Evolutionary conservation across 2,113 vertebrate genomes (phyloP), one percentile per base, ranked within the genome.

Genomic region (Tretioscincus oriximinensis): DNA sequence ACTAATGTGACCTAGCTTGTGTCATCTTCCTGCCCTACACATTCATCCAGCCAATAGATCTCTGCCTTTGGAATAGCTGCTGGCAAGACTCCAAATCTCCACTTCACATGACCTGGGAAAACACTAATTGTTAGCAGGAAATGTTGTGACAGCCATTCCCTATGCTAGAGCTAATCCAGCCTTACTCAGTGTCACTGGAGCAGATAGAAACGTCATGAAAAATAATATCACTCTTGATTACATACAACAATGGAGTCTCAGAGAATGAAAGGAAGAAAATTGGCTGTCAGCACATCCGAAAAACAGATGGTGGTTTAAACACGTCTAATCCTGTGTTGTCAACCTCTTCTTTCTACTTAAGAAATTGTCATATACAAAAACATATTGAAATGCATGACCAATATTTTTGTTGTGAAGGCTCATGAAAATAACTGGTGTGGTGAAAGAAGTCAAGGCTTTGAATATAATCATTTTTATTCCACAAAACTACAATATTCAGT

Each of bases 251-350:
- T 2, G 54, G 63, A 51, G 66, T 81, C 76, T 49, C 73, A 77
- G 75, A 85, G 77, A 79, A 24, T 7, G 16, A 84, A 81, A 35
- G 47, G 76, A 84, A 87, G 41, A 41, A 89, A 35, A 12, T 82
- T 63, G 31, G 80, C 24, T 58, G 47, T 70, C 73, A 71, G 28
- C 45, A 29, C 10, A 35, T 21, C 65, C 71, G 26, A 85, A 71
- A 80, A 31, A 73, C n/a, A 21, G 77, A 70, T 28, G 21, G 54
- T 21, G 6, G 78, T 31, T 85, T 20, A 83, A 88, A 58, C 24
- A 3, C 3, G 63, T 67, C 14, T 6, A 68, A 51, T 26, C 54
- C 5, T 31, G 80, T 65, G 76, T 70, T 79, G 0, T 1, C 1
- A 7, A 12, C 45, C 80, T 64, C 75, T n/a, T 51, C 63, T 79